Evolutionary conservation across 2,888 invertebrate species (phyloP).

Genomic region (Hirtodrosophila duncani): DNA sequence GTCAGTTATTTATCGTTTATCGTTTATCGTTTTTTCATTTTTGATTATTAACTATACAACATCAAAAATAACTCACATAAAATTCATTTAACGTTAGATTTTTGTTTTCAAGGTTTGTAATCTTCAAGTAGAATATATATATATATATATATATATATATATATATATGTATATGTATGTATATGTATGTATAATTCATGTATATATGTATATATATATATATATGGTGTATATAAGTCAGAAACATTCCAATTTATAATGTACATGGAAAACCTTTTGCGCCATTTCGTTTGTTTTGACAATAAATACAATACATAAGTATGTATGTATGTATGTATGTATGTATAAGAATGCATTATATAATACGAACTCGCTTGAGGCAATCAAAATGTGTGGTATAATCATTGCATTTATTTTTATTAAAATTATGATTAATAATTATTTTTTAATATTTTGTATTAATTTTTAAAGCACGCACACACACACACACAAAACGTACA

Average conservation of each 20-base stretch:
- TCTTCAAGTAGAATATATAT: constrained; percentile 8
- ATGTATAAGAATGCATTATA: no score
- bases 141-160: constrained; percentile 28
- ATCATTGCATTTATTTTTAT: no score
- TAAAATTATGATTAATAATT: no score
- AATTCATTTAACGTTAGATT: constrained; percentile 62
- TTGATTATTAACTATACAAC: constrained; percentile 52
- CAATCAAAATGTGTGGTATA: constrained; percentile 25
- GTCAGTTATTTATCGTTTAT: constrained; percentile 18
- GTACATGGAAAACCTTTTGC: constrained; percentile 36
- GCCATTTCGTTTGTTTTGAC: constrained; percentile 14
- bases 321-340: constrained; percentile 6
- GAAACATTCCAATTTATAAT: constrained; percentile 59
- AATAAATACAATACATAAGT: background rate
- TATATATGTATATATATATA: constrained; percentile 35
- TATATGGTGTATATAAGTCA: constrained; percentile 65
- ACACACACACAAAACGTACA: background rate
- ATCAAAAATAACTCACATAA: constrained; percentile 65
- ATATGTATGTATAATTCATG: constrained; percentile 28
- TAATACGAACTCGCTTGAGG: no score
- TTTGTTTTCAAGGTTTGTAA: constrained; percentile 19
- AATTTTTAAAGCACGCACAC: background rate
- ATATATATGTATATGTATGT: constrained; percentile 16
- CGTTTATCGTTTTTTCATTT: constrained; percentile 8
- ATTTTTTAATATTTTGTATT: constrained; percentile 2